Percentiles rank a stretch among this genome's conserved stretches.
Conservation (phyloP, 1,140 invertebrate species). For the Aphelenchoides besseyi region DNA sequence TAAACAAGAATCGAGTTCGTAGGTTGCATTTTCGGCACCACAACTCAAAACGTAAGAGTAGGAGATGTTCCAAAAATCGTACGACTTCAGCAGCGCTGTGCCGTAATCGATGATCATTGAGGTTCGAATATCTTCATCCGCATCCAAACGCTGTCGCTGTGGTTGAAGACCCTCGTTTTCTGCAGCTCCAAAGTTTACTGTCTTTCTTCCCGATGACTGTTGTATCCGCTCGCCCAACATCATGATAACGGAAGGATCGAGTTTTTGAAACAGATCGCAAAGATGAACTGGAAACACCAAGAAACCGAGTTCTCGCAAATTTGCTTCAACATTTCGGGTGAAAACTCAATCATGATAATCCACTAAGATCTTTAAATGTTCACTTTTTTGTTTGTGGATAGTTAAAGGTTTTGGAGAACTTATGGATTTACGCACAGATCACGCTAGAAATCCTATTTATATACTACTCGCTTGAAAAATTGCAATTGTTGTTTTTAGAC, state of each 20-base stretch:
- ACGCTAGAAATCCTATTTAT: no score
- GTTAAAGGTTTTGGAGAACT: no score
- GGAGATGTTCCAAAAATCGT: slow-evolving; percentile 22
- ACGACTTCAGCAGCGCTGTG: slow-evolving; percentile 1
- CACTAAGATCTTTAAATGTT: no score
- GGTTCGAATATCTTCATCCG: background rate
- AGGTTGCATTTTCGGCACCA: slow-evolving; percentile 1
- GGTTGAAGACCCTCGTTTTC: background rate
- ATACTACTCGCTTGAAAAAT: no score
- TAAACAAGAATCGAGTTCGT: background rate
- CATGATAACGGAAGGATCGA: slow-evolving; percentile 11
- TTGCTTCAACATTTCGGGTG: slow-evolving; percentile 14
- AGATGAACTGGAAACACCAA: slow-evolving; percentile 28
- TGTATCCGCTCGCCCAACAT: background rate
- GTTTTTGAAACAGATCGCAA: slow-evolving; percentile 18
- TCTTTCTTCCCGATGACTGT: background rate
- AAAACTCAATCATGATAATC: no score
- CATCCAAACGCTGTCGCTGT: background rate
- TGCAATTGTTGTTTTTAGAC: no score
- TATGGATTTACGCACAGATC: no score
- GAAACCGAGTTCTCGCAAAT: slow-evolving; percentile 4
- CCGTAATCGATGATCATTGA: slow-evolving; percentile 20
- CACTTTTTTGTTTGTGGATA: no score
- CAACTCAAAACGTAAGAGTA: background rate
- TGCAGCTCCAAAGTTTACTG: background rate